Evolutionary conservation across 2,888 invertebrate genomes (phyloP).

Genomic region (Dusona sp.): DNA sequence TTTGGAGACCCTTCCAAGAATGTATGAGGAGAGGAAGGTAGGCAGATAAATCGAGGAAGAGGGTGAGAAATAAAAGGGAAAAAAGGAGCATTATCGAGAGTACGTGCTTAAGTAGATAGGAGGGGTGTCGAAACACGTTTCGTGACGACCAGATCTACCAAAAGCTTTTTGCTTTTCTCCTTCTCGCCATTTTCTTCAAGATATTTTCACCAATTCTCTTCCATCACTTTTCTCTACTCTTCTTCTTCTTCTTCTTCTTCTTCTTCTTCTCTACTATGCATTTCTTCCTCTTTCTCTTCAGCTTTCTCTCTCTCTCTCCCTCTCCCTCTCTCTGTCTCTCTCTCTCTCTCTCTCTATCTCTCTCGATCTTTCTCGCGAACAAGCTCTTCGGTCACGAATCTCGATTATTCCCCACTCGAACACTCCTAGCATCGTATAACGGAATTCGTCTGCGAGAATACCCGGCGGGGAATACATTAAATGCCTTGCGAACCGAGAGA

Average conservation of each 20-base stretch:
- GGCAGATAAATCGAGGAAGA: background rate
- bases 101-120: conserved; percentile 76
- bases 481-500: conserved; percentile 51
- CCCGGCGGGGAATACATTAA: conserved; percentile 48
- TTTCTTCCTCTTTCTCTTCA: background rate
- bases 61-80: conserved; percentile 20
- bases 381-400: conserved; percentile 39
- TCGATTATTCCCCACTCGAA: conserved; percentile 46
- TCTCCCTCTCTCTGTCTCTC: background rate
- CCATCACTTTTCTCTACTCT: background rate
- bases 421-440: conserved; percentile 18
- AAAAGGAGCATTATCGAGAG: conserved; percentile 71
- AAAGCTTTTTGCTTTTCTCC: conserved; percentile 52
- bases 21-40: conserved; percentile 29
- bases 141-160: conserved; percentile 63
- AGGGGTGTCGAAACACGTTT: conserved; percentile 46
- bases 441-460: conserved; percentile 29
- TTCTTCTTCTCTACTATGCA: background rate
- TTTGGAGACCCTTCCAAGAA: conserved; percentile 46
- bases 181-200: conserved; percentile 62
- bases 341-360: background rate
- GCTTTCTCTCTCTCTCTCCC: background rate
- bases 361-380: conserved; percentile 28
- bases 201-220: conserved; percentile 54
- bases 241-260: background rate